Evolutionary conservation across 2,797 vertebrate species (phyloP).

Genomic region (Rhabdophis nuchalis): DNA sequence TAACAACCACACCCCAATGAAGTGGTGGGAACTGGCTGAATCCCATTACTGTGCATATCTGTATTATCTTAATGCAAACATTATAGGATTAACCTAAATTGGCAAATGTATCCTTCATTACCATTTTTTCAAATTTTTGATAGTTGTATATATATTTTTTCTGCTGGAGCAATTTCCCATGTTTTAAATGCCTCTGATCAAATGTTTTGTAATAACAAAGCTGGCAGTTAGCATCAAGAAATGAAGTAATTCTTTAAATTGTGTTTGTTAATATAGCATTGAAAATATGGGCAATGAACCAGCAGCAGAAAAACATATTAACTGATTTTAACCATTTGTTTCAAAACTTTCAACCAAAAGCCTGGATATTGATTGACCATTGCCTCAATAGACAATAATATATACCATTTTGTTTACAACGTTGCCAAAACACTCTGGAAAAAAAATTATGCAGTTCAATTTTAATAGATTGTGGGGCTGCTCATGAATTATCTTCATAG

Average conservation of each 20-base stretch:
- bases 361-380: not conserved
- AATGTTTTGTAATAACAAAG: not conserved
- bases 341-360: not conserved
- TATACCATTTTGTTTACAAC: not conserved
- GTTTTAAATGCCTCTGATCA: not conserved
- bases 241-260: not conserved
- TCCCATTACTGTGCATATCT: too few relatives aligned
- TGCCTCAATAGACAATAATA: not conserved
- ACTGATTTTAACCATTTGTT: not conserved
- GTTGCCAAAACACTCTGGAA: not conserved
- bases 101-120: not conserved
- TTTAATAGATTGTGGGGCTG: not conserved
- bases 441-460: not conserved
- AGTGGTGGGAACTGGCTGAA: too few relatives aligned
- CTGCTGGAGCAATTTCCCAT: not conserved
- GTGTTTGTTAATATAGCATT: not conserved
- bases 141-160: not conserved
- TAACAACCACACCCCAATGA: too few relatives aligned
- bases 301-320: not conserved
- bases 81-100: not conserved
- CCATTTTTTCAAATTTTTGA: not conserved
- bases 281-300: not conserved
- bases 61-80: not conserved
- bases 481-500: not conserved
- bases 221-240: not conserved